Evolutionary conservation across 2,113 vertebrate species (phyloP).

Genomic region (Serilophus lunatus): DNA sequence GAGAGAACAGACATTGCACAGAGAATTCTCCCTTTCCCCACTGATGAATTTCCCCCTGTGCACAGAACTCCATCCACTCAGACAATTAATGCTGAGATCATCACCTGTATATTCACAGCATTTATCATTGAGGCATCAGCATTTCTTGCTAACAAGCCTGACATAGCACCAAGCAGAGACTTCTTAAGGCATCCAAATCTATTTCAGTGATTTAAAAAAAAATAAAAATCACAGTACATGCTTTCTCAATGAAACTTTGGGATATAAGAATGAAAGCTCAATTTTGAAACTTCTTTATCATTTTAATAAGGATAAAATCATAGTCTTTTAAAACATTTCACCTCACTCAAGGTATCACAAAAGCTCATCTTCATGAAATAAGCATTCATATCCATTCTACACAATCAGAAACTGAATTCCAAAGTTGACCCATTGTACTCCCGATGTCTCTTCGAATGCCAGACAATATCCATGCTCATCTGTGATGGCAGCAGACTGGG

Average conservation of each 20-base stretch:
- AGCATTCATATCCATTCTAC: background rate
- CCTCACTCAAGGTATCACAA: background rate
- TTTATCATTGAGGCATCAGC: background rate
- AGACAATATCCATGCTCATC: background rate
- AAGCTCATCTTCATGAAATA: background rate
- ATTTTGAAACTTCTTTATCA: background rate
- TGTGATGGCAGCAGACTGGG: background rate
- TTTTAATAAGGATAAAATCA: background rate
- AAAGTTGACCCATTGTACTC: background rate
- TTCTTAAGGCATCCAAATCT: background rate
- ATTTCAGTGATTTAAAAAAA: background rate
- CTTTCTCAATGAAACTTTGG: background rate
- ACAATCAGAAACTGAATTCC: background rate
- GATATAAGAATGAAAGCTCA: background rate
- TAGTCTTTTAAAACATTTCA: background rate
- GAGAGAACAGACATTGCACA: background rate
- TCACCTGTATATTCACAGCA: background rate
- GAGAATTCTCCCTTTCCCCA: background rate
- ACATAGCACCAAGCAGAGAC: background rate
- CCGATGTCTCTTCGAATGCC: background rate
- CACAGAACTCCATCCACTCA: background rate
- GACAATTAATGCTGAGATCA: background rate
- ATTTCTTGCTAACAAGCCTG: background rate
- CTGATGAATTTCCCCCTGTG: background rate
- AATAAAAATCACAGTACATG: background rate